A percentile compares a stretch with the other conserved stretches of the same genome.
These are phyloP conservation scores for Neria commutata DNA, from an alignment of 2,888 invertebrate genomes.

Conservation along the genomic window DNA sequence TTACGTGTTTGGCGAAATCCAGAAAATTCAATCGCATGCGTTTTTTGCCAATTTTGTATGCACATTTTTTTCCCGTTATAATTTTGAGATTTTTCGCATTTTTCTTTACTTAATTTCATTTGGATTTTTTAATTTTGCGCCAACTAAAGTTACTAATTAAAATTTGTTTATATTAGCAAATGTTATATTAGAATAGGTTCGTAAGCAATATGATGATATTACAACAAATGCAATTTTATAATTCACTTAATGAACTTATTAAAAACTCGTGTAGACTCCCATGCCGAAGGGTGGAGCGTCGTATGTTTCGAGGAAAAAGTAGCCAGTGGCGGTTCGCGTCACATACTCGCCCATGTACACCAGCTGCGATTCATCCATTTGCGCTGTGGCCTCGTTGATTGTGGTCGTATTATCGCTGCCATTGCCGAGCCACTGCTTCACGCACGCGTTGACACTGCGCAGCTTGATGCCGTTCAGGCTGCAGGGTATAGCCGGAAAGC, in stretches of 20 bases:
- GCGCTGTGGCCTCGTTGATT: slow-evolving; percentile 5
- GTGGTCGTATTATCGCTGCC: not conserved
- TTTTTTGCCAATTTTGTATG: too few relatives aligned
- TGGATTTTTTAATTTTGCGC: not conserved
- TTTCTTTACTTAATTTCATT: not conserved
- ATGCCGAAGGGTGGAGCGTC: slow-evolving; percentile 55
- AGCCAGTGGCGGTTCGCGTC: slow-evolving; percentile 46
- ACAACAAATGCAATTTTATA: slow-evolving; percentile 13
- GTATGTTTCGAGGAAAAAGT: slow-evolving; percentile 53
- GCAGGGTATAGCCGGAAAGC: slow-evolving; percentile 54
- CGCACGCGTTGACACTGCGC: slow-evolving; percentile 27
- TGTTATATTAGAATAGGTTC: not conserved
- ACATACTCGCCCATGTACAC: slow-evolving; percentile 58
- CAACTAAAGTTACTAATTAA: not conserved
- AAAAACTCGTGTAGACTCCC: slow-evolving; percentile 32
- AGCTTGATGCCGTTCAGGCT: slow-evolving; percentile 36
- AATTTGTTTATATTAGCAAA: not conserved
- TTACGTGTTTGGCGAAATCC: too few relatives aligned
- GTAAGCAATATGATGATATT: not conserved
- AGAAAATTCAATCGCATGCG: too few relatives aligned
- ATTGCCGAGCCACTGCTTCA: slow-evolving; percentile 15
- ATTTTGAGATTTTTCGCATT: too few relatives aligned
- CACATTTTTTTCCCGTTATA: too few relatives aligned
- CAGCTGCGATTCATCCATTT: slow-evolving; percentile 20
- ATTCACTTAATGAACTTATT: too few relatives aligned